Base-by-base conservation (phyloP, 2,113 vertebrate species). In the Hylia prasina region DNA sequence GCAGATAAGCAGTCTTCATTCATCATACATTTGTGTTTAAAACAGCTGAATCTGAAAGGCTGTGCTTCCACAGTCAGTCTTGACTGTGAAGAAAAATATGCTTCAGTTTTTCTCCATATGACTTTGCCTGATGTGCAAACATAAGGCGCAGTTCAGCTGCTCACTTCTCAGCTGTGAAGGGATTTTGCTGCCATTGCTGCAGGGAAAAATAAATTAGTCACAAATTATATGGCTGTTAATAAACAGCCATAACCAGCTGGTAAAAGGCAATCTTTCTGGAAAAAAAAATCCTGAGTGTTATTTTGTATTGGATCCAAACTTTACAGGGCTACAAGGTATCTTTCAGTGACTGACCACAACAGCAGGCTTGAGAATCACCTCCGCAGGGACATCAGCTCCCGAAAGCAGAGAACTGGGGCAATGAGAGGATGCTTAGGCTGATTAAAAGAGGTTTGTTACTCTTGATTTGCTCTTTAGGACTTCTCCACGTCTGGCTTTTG, bases 151-250 rank as follows among this genome's bases (percentile, higher is more conserved):
- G 83, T 90, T 97, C 91, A 96, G 76, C 56, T 91, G 88, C 93
- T 96, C 76, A 57, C 63, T 90, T 84, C 87, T 81, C 88, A 90
- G 17, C 82, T 76, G 84, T 40, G 56, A 90, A 88, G 94, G 73
- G 53, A 90, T 57, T 53, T 82, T 60, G 42, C 50, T 89, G 30
- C 35, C 51, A n/a, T 64, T 72, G 79, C 93, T 84, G n/a, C 35
- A 94, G 87, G 87, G 63, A 54, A 89, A 97, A 97, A 95, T 73
- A 94, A 75, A 90, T 90, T 84, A 96, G 64, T 60, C 9, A 14
- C 84, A 97, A 96, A 97, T 97, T 95, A 70, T 77, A 61, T 21
- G 60, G 61, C 82, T 91, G 81, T 94, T 96, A 96, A 97, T 93
- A 61, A 97, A 89, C 70, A 94, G 54, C 73, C 56, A 93, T 80